A percentile compares a stretch with the other conserved stretches of the same genome.
Evolutionary conservation across 2,888 invertebrate species (phyloP).

Genomic region (Muscina levida): DNA sequence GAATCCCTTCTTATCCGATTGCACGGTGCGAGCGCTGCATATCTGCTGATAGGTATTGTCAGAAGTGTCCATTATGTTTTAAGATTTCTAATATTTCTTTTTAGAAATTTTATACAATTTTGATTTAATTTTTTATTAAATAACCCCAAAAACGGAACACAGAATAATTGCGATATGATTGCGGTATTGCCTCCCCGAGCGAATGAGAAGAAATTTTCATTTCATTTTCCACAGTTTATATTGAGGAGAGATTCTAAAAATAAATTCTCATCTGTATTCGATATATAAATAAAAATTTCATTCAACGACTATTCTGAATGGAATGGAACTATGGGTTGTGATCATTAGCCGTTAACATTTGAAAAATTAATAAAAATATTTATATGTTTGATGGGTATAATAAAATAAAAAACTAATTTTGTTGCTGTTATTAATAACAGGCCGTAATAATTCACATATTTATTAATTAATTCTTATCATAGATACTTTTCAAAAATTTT

Average conservation of each 20-base stretch:
- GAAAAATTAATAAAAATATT: not conserved
- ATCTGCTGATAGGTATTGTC: constrained; percentile 82
- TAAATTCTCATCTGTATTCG: constrained; percentile 44
- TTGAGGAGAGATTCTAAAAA: constrained; percentile 56
- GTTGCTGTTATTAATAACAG: no score
- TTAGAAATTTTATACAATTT: constrained; percentile 9
- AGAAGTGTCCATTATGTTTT: constrained; percentile 52
- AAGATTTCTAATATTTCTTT: not conserved
- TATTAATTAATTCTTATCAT: no score
- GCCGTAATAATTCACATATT: not conserved
- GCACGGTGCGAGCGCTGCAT: constrained; percentile 88
- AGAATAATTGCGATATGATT: not conserved
- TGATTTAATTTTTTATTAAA: constrained; percentile 40
- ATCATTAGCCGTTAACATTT: no score
- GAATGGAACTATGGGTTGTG: no score
- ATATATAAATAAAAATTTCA: constrained; percentile 47
- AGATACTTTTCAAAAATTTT: no score
- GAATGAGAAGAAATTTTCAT: constrained; percentile 26
- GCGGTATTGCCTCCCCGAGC: constrained; percentile 33
- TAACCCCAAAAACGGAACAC: constrained; percentile 32
- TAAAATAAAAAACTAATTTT: constrained; percentile 12
- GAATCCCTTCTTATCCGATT: constrained; percentile 88
- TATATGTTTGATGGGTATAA: not conserved
- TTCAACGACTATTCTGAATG: constrained; percentile 11
- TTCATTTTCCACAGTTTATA: constrained; percentile 23